A percentile compares a stretch with the other conserved stretches of the same genome.
phyloP scores from a whole-genome alignment of 2,888 invertebrate genomes.

The Epistrophella euchroma region DNA sequence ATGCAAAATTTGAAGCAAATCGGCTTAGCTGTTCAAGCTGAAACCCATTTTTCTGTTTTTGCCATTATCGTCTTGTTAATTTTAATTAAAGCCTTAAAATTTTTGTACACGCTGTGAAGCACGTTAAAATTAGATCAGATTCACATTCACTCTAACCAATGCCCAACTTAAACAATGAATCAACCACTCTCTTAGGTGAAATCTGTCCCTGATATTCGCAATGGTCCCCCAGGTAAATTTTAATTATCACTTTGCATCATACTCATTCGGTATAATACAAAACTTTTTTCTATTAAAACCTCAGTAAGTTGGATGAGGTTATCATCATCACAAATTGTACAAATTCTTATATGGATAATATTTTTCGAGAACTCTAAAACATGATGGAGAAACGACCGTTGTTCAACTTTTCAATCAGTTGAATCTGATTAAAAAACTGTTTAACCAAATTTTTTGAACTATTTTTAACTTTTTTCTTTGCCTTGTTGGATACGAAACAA shows the following conservation, averaged over 20 bases:
- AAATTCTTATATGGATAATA: background rate
- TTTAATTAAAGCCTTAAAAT: too few species aligned
- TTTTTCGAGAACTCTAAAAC: background rate
- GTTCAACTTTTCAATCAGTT: slow-evolving; percentile 1
- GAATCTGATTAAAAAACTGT: background rate
- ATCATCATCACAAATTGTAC: background rate
- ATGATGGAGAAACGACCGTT: background rate
- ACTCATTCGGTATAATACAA: too few species aligned
- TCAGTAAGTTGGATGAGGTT: slow-evolving; percentile 7
- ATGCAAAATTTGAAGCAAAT: too few species aligned
- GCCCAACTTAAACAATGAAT: too few species aligned
- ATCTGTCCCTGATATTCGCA: too few species aligned
- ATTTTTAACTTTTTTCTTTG: slow-evolving; percentile 9
- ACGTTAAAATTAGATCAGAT: too few species aligned
- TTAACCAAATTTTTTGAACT: slow-evolving; percentile 2
- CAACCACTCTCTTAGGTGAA: too few species aligned
- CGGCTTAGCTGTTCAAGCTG: too few species aligned
- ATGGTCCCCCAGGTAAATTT: background rate
- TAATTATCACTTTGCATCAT: background rate
- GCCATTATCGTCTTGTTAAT: too few species aligned
- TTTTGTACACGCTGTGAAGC: too few species aligned
- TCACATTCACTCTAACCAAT: too few species aligned
- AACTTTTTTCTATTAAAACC: background rate
- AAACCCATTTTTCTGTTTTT: too few species aligned
- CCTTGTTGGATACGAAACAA: background rate